A percentile compares a stretch with the other conserved stretches of the same genome.
Conservation (phyloP, 1,140 invertebrate species). For the Drosophila repleta region DNA sequence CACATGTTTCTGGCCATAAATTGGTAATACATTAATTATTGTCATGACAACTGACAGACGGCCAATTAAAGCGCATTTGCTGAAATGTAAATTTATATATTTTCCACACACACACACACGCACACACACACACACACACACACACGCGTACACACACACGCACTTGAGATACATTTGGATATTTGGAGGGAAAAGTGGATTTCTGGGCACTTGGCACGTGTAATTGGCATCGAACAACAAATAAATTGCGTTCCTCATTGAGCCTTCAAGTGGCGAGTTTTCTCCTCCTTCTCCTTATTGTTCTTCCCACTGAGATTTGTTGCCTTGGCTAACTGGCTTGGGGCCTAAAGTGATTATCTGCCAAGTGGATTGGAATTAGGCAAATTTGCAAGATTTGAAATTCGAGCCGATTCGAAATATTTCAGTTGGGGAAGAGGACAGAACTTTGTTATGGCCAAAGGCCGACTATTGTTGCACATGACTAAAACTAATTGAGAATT, state of each 20-base stretch:
- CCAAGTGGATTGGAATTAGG: constrained; percentile 19
- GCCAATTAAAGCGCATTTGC: constrained; percentile 69
- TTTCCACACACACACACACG: constrained; percentile 4
- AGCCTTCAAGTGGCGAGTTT: constrained; percentile 49
- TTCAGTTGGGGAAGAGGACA: background rate
- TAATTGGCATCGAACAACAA: constrained; percentile 57
- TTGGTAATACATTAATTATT: constrained; percentile 75
- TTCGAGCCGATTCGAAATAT: background rate
- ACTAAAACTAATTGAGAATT: constrained; percentile 1
- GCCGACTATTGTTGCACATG: too few species aligned
- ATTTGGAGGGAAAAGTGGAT: constrained; percentile 17
- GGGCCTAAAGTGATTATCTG: constrained; percentile 2
- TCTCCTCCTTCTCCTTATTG: background rate
- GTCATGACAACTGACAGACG: constrained; percentile 79
- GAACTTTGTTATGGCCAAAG: too few species aligned
- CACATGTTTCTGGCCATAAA: constrained; percentile 62
- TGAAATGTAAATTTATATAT: constrained; percentile 65
- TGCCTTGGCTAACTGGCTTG: constrained; percentile 25
- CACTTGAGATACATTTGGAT: background rate
- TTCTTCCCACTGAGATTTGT: background rate
- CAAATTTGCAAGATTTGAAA: background rate
- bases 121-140: constrained; percentile 3
- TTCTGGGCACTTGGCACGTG: constrained; percentile 48
- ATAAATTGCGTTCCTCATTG: constrained; percentile 39
- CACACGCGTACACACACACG: constrained; percentile 3